phyloP scores from a whole-genome alignment of 1,140 invertebrate species.

The Formica exsecta region DNA sequence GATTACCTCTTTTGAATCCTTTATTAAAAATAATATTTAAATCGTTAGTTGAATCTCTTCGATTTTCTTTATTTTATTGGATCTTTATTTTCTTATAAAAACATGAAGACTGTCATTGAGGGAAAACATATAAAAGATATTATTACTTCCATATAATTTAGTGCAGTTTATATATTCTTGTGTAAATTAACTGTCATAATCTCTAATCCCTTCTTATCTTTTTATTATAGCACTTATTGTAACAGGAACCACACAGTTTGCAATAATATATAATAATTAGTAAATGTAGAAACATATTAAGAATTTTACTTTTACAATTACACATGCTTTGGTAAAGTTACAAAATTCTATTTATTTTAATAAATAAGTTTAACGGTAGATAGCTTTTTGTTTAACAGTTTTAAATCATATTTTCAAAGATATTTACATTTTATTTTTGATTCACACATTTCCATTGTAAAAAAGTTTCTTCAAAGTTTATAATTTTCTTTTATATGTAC shows the following conservation, averaged over 20 bases:
- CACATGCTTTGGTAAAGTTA: conserved; percentile 7
- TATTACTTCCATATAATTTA: conserved; percentile 17
- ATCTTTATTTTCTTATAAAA: conserved; percentile 30
- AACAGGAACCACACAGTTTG: conserved; percentile 10
- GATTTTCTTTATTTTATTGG: no score
- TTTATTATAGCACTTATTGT: conserved; percentile 5
- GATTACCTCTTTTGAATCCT: no score
- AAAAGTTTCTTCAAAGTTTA: neutral
- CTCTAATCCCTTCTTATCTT: conserved; percentile 8
- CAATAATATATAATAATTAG: conserved; percentile 14
- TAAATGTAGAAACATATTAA: conserved; percentile 14
- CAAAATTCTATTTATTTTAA: conserved; percentile 17
- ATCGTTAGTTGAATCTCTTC: no score
- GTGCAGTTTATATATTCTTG: conserved; percentile 7
- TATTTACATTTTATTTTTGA: conserved; percentile 9
- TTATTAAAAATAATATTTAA: no score
- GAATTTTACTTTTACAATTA: neutral
- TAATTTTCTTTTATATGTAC: neutral
- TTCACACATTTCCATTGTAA: neutral
- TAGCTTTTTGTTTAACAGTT: no score
- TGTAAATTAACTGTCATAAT: conserved; percentile 3
- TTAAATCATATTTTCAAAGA: neutral
- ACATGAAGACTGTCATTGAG: conserved; percentile 12
- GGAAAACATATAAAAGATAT: conserved; percentile 50
- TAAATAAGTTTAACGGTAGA: neutral